Evolutionary conservation across 1,140 invertebrate species (phyloP).

Genomic region (Galleria mellonella): DNA sequence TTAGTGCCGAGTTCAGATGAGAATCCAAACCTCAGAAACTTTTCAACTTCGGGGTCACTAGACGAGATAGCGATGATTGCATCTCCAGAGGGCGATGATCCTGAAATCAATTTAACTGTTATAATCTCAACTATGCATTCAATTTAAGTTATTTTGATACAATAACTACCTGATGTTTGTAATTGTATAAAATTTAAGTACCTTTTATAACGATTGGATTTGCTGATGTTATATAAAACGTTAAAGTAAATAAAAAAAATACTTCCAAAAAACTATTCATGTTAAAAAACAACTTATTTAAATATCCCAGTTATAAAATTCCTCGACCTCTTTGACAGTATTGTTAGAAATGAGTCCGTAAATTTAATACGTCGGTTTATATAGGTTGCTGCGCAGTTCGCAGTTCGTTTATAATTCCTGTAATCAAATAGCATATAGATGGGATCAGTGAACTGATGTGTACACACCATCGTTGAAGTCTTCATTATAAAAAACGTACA

Average conservation of each 20-base stretch:
- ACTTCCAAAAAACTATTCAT: no score
- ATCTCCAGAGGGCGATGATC: constrained; percentile 13
- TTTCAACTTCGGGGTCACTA: constrained; percentile 16
- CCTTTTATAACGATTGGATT: no score
- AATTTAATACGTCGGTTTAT: background rate
- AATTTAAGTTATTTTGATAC: no score
- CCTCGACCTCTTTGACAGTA: no score
- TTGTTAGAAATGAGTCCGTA: no score
- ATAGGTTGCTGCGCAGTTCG: background rate
- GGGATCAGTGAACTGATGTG: background rate
- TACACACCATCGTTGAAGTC: background rate
- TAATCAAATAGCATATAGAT: background rate
- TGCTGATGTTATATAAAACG: no score
- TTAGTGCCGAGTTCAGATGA: background rate
- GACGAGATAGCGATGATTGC: constrained; percentile 19
- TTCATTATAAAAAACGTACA: background rate
- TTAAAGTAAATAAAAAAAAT: no score
- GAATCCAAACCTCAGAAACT: constrained; percentile 8
- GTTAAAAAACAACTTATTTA: no score
- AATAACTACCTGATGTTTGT: no score
- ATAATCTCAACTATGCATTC: no score
- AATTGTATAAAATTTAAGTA: no score
- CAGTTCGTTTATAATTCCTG: background rate
- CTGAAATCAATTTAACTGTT: background rate
- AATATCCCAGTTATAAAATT: no score